These are phyloP conservation scores for Anguilla marmorata DNA, from an alignment of 2,797 vertebrate species.

Conservation along the genomic window DNA sequence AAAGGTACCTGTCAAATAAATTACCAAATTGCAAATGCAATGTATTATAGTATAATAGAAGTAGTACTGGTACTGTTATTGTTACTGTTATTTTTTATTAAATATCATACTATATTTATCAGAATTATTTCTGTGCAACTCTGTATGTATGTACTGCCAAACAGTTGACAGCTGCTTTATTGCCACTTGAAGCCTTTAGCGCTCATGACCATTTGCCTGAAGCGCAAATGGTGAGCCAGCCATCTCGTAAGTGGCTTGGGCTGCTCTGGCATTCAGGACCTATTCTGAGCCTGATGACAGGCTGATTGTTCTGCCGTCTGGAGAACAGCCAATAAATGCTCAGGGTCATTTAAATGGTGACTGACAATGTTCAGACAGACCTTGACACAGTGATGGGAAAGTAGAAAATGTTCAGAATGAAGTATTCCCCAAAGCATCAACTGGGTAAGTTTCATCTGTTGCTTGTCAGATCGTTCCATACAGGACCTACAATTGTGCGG, in stretches of 20 bases:
- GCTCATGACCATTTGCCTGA: slow-evolving; percentile 15
- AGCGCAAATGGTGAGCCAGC: background rate
- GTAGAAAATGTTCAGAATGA: slow-evolving; percentile 12
- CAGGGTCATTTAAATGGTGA: slow-evolving; percentile 20
- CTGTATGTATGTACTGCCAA: background rate
- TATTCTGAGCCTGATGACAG: slow-evolving; percentile 1
- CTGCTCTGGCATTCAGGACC: slow-evolving; percentile 10
- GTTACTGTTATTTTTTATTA: background rate
- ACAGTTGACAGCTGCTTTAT: slow-evolving; percentile 11
- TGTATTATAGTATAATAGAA: background rate
- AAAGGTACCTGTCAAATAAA: background rate
- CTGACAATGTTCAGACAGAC: slow-evolving; percentile 22
- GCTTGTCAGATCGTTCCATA: background rate
- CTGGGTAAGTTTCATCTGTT: slow-evolving; percentile 15
- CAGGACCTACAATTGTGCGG: background rate
- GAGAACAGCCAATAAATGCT: slow-evolving; percentile 7
- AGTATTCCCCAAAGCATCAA: slow-evolving; percentile 1
- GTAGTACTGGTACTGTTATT: background rate
- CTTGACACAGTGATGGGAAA: slow-evolving; percentile 5
- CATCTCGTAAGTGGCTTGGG: background rate
- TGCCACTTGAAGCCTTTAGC: slow-evolving; percentile 6
- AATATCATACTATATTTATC: background rate
- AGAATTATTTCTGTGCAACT: background rate
- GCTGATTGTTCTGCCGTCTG: slow-evolving; percentile 18
- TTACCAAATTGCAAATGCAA: background rate